A percentile compares a stretch with the other conserved stretches of the same genome.
These are phyloP conservation scores for Parthenolecanium corni DNA, from an alignment of 2,888 invertebrate species.

Conservation along the genomic window DNA sequence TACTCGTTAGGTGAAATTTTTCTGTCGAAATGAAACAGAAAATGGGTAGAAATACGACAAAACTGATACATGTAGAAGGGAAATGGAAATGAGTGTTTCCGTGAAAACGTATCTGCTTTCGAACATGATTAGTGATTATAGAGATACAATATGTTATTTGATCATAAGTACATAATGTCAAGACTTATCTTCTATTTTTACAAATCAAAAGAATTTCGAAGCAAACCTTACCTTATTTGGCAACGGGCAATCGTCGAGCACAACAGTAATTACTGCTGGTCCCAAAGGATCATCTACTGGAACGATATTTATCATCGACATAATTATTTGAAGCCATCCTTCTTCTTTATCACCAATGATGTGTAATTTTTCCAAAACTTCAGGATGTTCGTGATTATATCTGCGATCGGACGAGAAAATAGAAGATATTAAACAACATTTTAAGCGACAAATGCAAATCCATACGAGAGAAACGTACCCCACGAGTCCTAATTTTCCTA, in stretches of 20 bases:
- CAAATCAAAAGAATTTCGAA: too few relatives aligned
- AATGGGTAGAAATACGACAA: too few relatives aligned
- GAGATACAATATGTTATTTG: too few relatives aligned
- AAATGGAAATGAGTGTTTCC: too few relatives aligned
- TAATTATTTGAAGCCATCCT: slow-evolving; percentile 80
- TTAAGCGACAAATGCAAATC: background rate
- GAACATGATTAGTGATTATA: too few relatives aligned
- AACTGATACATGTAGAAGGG: too few relatives aligned
- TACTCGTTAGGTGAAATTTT: too few relatives aligned
- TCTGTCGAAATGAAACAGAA: too few relatives aligned
- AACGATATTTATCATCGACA: slow-evolving; percentile 68
- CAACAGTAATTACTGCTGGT: slow-evolving; percentile 75
- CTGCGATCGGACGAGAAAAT: background rate
- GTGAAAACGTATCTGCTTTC: too few relatives aligned
- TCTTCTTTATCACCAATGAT: slow-evolving; percentile 79
- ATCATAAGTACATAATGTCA: too few relatives aligned
- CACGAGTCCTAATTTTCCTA: slow-evolving; percentile 64
- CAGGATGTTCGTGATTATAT: slow-evolving; percentile 61
- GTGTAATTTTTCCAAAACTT: slow-evolving; percentile 68
- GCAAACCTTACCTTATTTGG: slow-evolving; percentile 59
- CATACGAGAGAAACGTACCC: slow-evolving; percentile 59
- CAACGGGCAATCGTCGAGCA: slow-evolving; percentile 82
- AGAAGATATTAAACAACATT: background rate
- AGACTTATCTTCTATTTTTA: too few relatives aligned
- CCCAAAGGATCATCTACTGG: slow-evolving; percentile 75